phyloP scores from a whole-genome alignment of 1,140 invertebrate genomes.

The Babylonia areolata region DNA sequence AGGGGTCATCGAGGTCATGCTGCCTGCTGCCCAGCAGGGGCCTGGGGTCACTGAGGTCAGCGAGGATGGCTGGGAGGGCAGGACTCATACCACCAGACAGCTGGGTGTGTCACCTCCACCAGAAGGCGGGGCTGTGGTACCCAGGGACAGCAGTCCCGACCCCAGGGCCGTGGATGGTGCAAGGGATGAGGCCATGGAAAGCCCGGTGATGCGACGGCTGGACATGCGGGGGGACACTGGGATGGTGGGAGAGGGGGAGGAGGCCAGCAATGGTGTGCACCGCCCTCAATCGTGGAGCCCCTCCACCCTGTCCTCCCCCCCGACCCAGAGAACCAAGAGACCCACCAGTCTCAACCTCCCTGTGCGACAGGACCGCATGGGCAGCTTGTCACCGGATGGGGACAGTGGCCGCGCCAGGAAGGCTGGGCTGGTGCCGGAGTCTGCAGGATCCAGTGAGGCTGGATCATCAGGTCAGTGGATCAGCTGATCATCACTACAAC shows the following conservation, averaged over 20 bases:
- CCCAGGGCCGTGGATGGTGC: constrained; percentile 8
- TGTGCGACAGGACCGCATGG: constrained; percentile 51
- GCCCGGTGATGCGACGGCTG: constrained; percentile 39
- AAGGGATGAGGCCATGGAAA: constrained; percentile 13
- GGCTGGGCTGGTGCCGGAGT: constrained; percentile 21
- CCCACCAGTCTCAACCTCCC: constrained; percentile 72
- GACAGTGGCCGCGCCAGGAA: not conserved
- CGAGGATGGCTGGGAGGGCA: not conserved
- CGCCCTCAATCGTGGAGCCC: constrained; percentile 61
- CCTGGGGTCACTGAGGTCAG: not conserved
- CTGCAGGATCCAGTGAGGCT: constrained; percentile 8
- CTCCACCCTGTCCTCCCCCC: constrained; percentile 38
- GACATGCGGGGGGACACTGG: constrained; percentile 25
- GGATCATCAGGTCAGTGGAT: constrained; percentile 30
- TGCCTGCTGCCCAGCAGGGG: not conserved
- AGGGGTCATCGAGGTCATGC: not conserved
- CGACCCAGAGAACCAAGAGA: constrained; percentile 59
- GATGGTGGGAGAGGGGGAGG: constrained; percentile 23
- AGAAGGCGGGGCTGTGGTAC: not conserved
- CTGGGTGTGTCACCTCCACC: constrained; percentile 15
- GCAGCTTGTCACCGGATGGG: constrained; percentile 44
- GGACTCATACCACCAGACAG: not conserved
- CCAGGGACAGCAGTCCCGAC: not conserved
- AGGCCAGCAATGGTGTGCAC: constrained; percentile 19
- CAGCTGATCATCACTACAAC: not conserved